Base-by-base conservation (phyloP, 2,888 invertebrate genomes). In the Pseudococcus longispinus region DNA sequence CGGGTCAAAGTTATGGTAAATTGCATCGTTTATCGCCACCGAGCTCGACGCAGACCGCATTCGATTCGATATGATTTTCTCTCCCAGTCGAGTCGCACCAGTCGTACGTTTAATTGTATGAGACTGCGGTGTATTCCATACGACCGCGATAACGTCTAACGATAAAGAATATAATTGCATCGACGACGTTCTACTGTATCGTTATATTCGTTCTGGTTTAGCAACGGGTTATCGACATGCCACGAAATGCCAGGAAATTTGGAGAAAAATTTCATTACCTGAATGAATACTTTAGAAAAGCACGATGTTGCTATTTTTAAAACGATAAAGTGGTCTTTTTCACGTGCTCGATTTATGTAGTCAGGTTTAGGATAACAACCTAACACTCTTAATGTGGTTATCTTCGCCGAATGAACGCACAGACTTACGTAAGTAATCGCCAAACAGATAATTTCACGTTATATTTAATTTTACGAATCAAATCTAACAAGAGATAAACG, bases 1-100 rank as follows among this genome's bases (percentile, higher is more conserved):
- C 55, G 60, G 60, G 60, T 60, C 60, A 60, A 60, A 60, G 60
- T 60, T 60, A 60, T 23, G 60, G 60, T 13, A 60, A 60, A 60
- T 23, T 60, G 60, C 60, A 60, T 60, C 60, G 60, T 60, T 60
- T 60, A 60, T 60, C 60, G 60, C 23, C 23, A 20, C 15, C 2
- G 51, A n/a, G n/a, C 23, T 60, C 60, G 11, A 11, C 23, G 60
- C 60, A 60, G 13, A 20, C 23, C 60, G 60, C 23, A 60, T 60
- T 60, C 9, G 11, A 60, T 60, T 60, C 9, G 11, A 60, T 20
- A 60, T 60, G 23, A 60, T 60, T 60, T 60, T 55, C 8, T 60
- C 20, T 23, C 37, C 32, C n/a, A 55, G 55, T 55, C 55, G 55
- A 32, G 32, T 32, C 32, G 44, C 9, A 9, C 11, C 60, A 23